A percentile compares a stretch with the other conserved stretches of the same genome.
Conservation (phyloP, 2,888 invertebrate genomes). For the Drosophila peninsularis region DNA sequence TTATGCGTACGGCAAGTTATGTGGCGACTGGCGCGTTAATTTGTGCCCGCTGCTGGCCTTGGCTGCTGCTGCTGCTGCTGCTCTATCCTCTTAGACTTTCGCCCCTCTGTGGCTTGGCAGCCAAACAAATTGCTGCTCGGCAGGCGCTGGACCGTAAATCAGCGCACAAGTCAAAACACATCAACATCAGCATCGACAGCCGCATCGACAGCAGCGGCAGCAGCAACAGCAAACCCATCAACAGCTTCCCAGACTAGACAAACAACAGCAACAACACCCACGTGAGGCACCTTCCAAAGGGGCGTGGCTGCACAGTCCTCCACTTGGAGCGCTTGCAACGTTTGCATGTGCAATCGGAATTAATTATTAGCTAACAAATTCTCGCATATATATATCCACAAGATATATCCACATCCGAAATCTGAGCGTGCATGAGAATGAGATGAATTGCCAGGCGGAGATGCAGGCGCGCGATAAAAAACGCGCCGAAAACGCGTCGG, state of each 20-base stretch:
- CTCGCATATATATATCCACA: slow-evolving; percentile 23
- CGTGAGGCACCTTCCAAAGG: slow-evolving; percentile 26
- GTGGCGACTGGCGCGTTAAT: slow-evolving; percentile 77
- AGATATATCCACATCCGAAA: slow-evolving; percentile 51
- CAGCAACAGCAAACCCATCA: slow-evolving; percentile 32
- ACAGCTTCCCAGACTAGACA: slow-evolving; percentile 45
- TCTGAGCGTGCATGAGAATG: slow-evolving; percentile 58
- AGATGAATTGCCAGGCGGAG: slow-evolving; percentile 76
- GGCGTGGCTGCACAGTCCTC: slow-evolving; percentile 50
- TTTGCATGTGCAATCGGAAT: slow-evolving; percentile 82
- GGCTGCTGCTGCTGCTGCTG: slow-evolving; percentile 13
- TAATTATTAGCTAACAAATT: slow-evolving; percentile 71
- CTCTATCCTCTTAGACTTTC: slow-evolving; percentile 15
- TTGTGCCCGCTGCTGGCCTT: slow-evolving; percentile 51
- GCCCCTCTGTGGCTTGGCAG: slow-evolving; percentile 43
- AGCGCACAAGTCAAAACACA: slow-evolving; percentile 75
- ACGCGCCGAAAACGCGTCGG: slow-evolving; percentile 64
- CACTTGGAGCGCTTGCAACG: slow-evolving; percentile 40
- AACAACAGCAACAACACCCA: slow-evolving; percentile 43
- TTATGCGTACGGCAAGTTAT: slow-evolving; percentile 78
- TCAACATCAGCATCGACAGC: slow-evolving; percentile 61
- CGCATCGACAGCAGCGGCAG: slow-evolving; percentile 30
- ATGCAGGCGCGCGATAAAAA: slow-evolving; percentile 73
- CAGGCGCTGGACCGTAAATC: slow-evolving; percentile 76
- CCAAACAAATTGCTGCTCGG: slow-evolving; percentile 74